Conservation (phyloP, 2,113 vertebrate genomes). For the Calonectris borealis region DNA sequence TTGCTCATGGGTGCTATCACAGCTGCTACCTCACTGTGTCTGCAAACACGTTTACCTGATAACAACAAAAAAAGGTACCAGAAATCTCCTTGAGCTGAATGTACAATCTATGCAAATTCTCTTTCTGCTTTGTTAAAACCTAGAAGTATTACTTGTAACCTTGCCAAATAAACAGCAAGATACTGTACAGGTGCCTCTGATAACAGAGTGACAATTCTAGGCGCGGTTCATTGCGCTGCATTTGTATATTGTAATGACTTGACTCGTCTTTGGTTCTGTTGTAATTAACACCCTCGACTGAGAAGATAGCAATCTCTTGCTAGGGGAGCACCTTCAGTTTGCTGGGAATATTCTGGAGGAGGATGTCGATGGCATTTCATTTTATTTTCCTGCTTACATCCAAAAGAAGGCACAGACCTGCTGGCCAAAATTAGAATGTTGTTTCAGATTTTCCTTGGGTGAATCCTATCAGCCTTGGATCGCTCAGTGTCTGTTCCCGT, state of each 20-base stretch:
- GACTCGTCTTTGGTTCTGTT: conserved; percentile 68
- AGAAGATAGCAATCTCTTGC: not conserved
- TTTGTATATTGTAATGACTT: conserved; percentile 63
- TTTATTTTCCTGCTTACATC: not conserved
- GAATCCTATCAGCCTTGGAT: not conserved
- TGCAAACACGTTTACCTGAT: conserved; percentile 71
- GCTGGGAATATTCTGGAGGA: conserved; percentile 51
- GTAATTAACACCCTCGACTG: conserved; percentile 39
- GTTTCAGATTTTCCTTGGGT: conserved; percentile 22
- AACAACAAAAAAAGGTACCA: conserved; percentile 53
- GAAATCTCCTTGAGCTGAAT: conserved; percentile 74
- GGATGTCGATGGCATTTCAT: not conserved
- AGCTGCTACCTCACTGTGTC: conserved; percentile 82
- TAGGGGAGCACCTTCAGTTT: conserved; percentile 24
- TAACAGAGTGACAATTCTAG: conserved; percentile 64
- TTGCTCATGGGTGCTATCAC: conserved; percentile 76
- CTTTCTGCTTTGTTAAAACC: conserved; percentile 55
- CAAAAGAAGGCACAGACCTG: not conserved
- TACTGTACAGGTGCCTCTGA: conserved; percentile 76
- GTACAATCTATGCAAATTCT: conserved; percentile 84
- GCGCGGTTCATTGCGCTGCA: conserved; percentile 67
- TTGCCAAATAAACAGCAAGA: conserved; percentile 74
- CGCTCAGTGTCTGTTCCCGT: not conserved
- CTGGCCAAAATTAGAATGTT: not conserved
- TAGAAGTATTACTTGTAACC: conserved; percentile 68